Evolutionary conservation across 2,888 invertebrate species (phyloP).

Genomic region (Drosophila eohydei): DNA sequence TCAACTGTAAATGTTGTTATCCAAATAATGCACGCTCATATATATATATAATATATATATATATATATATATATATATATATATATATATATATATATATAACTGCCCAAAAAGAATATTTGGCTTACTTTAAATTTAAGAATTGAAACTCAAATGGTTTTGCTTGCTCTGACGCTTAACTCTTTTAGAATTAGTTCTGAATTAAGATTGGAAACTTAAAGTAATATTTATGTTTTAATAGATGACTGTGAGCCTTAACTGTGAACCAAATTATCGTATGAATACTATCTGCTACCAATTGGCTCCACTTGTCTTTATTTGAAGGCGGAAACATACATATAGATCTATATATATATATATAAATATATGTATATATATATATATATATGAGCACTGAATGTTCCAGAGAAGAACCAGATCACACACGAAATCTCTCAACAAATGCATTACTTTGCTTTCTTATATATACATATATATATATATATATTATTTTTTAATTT

Average conservation of each 20-base stretch:
- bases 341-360: background rate
- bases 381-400: background rate
- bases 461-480: background rate
- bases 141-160: too few species aligned
- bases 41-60: background rate
- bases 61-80: background rate
- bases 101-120: too few species aligned
- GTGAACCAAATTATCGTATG: too few species aligned
- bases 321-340: background rate
- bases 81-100: background rate
- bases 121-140: too few species aligned
- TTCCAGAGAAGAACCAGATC: background rate
- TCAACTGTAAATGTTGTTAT: conserved; percentile 52
- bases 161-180: too few species aligned
- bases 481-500: background rate
- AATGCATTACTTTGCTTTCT: conserved; percentile 15
- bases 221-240: too few species aligned
- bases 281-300: too few species aligned
- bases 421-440: background rate
- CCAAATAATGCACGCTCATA: conserved; percentile 29
- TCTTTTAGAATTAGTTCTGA: too few species aligned
- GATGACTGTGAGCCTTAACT: too few species aligned
- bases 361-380: background rate
- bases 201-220: too few species aligned
- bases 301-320: too few species aligned